Evolutionary conservation across 2,113 vertebrate species (phyloP).

Genomic region (Anas platyrhynchos): DNA sequence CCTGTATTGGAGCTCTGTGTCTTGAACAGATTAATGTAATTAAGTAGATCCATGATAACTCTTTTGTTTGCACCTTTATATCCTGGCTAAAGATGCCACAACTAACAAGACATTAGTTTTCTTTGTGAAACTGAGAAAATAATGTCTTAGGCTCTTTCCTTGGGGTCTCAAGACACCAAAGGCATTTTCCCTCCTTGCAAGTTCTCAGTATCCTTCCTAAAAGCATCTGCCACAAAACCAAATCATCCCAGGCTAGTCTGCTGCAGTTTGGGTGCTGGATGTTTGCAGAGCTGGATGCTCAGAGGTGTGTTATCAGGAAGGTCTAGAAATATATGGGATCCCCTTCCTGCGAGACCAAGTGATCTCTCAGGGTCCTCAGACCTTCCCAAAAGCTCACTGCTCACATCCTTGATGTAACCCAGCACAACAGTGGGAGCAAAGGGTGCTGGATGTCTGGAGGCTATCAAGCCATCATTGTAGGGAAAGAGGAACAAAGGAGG

Average conservation of each 20-base stretch:
- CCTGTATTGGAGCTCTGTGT: neutral
- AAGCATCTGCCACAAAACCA: neutral
- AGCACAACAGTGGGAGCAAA: neutral
- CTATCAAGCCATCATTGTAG: neutral
- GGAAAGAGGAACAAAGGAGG: neutral
- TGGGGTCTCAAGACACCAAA: neutral
- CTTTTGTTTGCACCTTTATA: neutral
- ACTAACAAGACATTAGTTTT: accelerated
- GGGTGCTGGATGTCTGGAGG: neutral
- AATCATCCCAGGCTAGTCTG: neutral
- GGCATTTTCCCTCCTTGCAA: neutral
- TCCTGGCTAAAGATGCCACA: neutral
- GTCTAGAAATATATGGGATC: neutral
- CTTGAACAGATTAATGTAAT: neutral
- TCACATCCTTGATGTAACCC: neutral
- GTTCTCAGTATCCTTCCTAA: neutral
- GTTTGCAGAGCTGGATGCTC: neutral
- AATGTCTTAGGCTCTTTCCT: neutral
- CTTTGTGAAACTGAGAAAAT: neutral
- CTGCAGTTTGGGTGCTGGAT: neutral
- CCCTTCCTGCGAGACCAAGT: neutral
- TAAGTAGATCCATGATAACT: neutral
- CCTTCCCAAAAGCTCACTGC: neutral
- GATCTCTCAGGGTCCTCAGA: neutral
- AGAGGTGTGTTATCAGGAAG: neutral